Percentiles rank a stretch among this genome's conserved stretches.
phyloP scores from a whole-genome alignment of 2,888 invertebrate species.

The Catocala nupta region DNA sequence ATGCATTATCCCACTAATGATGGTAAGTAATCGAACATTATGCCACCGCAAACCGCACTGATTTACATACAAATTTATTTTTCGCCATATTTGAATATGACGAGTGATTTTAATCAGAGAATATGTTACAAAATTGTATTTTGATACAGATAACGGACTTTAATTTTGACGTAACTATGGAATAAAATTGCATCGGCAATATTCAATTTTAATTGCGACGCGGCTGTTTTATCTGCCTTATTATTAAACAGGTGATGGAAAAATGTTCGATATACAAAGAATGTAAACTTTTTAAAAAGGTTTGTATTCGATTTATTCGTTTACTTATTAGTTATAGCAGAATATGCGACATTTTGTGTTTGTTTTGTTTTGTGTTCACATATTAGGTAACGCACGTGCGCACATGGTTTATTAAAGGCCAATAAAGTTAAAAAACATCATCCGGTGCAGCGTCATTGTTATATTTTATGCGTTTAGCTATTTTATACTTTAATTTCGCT shows the following conservation, averaged over 20 bases:
- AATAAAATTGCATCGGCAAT: conserved; percentile 20
- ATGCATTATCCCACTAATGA: not conserved
- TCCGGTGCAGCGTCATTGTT: too few relatives aligned
- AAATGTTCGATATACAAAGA: not conserved
- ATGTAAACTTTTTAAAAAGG: too few relatives aligned
- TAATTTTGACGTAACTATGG: conserved; percentile 32
- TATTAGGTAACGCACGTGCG: too few relatives aligned
- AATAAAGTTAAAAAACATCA: too few relatives aligned
- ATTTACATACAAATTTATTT: conserved; percentile 36
- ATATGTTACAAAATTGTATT: conserved; percentile 29
- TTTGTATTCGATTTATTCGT: too few relatives aligned
- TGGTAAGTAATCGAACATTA: conserved; percentile 1
- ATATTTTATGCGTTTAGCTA: too few relatives aligned
- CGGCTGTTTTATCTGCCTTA: conserved; percentile 11
- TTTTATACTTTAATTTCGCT: too few relatives aligned
- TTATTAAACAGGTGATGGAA: conserved; percentile 14
- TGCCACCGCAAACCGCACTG: conserved; percentile 14
- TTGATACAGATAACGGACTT: conserved; percentile 36
- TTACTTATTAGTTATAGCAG: too few relatives aligned
- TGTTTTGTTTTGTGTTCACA: too few relatives aligned
- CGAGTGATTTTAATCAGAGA: conserved; percentile 36
- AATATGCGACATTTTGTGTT: too few relatives aligned
- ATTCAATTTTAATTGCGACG: conserved; percentile 28
- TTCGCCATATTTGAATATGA: conserved; percentile 32
- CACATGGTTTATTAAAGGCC: too few relatives aligned